Base-by-base conservation (phyloP, 2,888 invertebrate species). In the Melanostoma scalare region DNA sequence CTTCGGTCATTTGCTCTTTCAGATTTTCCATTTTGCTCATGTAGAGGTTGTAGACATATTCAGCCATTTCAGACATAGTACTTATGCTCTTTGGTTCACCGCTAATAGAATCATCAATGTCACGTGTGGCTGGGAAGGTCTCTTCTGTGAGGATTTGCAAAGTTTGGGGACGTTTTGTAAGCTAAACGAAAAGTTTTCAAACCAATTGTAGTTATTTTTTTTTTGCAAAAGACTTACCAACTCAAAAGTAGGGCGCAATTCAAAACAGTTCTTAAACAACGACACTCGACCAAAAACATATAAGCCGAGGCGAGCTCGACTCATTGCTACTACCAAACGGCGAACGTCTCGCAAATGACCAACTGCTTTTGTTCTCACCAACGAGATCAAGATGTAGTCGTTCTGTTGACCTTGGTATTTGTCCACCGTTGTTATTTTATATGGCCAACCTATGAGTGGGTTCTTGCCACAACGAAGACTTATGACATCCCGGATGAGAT, bases 361-460 rank as follows among this genome's bases (percentile, higher is more conserved):
- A n/a, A 99, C 99, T 0, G 98, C 97, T 89, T 95, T 95, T 0
- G 99, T 99, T 85, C 99, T 94, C 31, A 99, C 99, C 56, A 99
- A 92, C 0, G 99, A 99, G 60, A 99, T 93, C 10, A 99, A 93
- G 79, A 99, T 98, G 89, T 97, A 98, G 92, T 99, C 99, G 91
- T 99, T 99, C 92, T 99, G 99, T 89, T 99, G 99, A 74, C 99
- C 99, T 90, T 99, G 99, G 91, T 98, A 99, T 90, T 99, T 99
- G 92, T 99, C 99, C 20, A 99, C 99, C 0, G 99, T 99, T 0
- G 97, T 96, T 35, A 97, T 94, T 93, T 98, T 98, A 86, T 96
- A 95, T 0, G 98, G 98, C 88, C 95, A 93, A 20, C 99, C 99
- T 87, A 99, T 98, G 67, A 99, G 93, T 0, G 98, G 97, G 92